Percentiles rank a stretch among this genome's conserved stretches.
Evolutionary conservation across 1,140 invertebrate genomes (phyloP).

Genomic region (Habropoda laboriosa): DNA sequence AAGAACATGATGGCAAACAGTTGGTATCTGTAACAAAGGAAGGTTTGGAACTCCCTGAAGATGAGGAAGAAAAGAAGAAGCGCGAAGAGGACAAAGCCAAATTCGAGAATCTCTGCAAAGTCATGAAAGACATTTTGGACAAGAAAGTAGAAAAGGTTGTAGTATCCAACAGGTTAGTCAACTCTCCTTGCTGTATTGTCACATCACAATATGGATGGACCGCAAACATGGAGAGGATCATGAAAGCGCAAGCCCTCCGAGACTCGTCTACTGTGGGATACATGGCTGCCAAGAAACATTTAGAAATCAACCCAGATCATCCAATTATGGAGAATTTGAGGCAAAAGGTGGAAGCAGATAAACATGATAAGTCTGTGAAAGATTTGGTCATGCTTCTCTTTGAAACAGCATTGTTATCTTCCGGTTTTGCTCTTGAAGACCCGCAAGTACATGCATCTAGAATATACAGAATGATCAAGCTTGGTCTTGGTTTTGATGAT

Average conservation of each 20-base stretch:
- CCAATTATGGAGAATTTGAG: constrained; percentile 95
- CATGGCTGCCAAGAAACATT: constrained; percentile 98
- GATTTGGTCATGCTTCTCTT: constrained; percentile 96
- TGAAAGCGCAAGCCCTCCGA: constrained; percentile 98
- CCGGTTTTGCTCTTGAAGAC: constrained; percentile 95
- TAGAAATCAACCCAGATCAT: constrained; percentile 99
- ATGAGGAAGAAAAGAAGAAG: constrained; percentile 98
- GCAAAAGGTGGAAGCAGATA: constrained; percentile 95
- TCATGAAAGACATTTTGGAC: constrained; percentile 99
- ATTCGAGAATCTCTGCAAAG: constrained; percentile 97
- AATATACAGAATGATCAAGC: constrained; percentile 97
- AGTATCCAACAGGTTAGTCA: constrained; percentile 95
- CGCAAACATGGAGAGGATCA: constrained; percentile 99
- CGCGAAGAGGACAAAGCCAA: constrained; percentile 96
- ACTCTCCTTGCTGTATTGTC: constrained; percentile 99
- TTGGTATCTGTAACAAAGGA: constrained; percentile 99
- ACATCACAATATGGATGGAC: constrained; percentile 99
- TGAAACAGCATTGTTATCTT: constrained; percentile 94
- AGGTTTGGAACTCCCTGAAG: constrained; percentile 97
- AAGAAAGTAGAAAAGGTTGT: constrained; percentile 99
- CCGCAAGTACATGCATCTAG: constrained; percentile 91
- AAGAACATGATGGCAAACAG: constrained; percentile 98
- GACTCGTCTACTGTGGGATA: constrained; percentile 99
- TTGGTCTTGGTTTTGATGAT: constrained; percentile 97
- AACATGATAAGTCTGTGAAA: constrained; percentile 98